phyloP scores from a whole-genome alignment of 2,888 invertebrate genomes.

The Cyaniris semiargus region DNA sequence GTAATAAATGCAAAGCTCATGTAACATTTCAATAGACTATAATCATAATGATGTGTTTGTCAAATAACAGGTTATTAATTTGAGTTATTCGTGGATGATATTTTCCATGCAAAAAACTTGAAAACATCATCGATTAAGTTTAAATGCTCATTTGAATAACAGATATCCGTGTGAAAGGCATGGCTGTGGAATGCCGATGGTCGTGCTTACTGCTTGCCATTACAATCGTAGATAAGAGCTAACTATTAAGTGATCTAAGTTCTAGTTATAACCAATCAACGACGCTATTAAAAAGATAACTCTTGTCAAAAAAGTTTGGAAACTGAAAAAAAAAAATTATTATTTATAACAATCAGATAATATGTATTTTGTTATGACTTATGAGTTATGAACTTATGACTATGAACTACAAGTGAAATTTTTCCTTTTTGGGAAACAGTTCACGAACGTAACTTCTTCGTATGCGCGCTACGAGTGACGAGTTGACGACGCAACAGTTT shows the following conservation, averaged over 20 bases:
- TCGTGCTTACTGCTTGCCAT: not conserved
- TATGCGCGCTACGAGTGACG: too few species aligned
- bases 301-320: too few species aligned
- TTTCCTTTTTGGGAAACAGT: too few species aligned
- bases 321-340: not conserved
- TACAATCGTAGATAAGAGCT: not conserved
- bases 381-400: too few species aligned
- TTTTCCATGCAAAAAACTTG: not conserved
- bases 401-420: too few species aligned
- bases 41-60: not conserved
- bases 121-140: conserved; percentile 9
- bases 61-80: not conserved
- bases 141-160: not conserved
- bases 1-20: too few species aligned
- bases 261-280: not conserved
- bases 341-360: too few species aligned
- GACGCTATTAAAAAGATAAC: not conserved
- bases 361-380: too few species aligned
- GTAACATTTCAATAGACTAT: too few species aligned
- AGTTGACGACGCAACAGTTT: too few species aligned
- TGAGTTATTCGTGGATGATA: not conserved
- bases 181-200: not conserved
- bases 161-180: conserved; percentile 1
- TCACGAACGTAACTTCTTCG: too few species aligned
- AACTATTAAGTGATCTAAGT: not conserved